Evolutionary conservation across 1,140 invertebrate species (phyloP), one percentile per base, ranked within the genome.

Genomic region (Tenebrio molitor): DNA sequence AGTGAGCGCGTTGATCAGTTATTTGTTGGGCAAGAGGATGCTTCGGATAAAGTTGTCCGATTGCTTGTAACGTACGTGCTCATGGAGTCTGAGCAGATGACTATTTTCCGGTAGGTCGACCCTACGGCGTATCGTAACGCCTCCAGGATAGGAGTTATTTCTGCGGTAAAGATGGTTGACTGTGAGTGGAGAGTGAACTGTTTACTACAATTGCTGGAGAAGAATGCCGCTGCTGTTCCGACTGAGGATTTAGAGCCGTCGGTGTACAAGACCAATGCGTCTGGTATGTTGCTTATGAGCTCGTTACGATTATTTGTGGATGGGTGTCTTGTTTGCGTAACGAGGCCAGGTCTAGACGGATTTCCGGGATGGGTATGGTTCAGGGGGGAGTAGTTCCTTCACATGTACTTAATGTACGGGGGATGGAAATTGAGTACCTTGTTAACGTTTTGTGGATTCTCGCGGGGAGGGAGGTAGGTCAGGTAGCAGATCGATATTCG

Each of bases 111-210:
- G 25, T 8, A 29, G 8, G 41, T 6, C 4, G 14, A 44, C 12
- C 6, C 2, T 44, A 16, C 14, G 7, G 41, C 14, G 41, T 44
- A 44, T 29, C 6, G n/a, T 44, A n/a, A 16, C 14, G 6, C 41
- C 16, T 44, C 41, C n/a, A 16, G 5, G 7, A 44, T 44, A 7
- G 41, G 12, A 6, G 15, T 1, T 14, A 44, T 15, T 44, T 44
- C 41, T 16, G 41, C 41, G 41, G 41, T 44, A 44, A 44, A 44
- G 15, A 44, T 44, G 41, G 12, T 44, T 16, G 41, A n/a, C 1
- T 44, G 15, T n/a, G n/a, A 7, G n/a, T n/a, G 41, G 7, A 44
- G 41, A 15, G n/a, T 5, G 16, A 15, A 15, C 15, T 44, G 41
- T 44, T 44, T 44, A 7, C 14, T 15, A 5, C n/a, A 2, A 15